These are phyloP conservation scores for Eristalis arbustorum DNA, from an alignment of 2,888 invertebrate species.

Conservation along the genomic window DNA sequence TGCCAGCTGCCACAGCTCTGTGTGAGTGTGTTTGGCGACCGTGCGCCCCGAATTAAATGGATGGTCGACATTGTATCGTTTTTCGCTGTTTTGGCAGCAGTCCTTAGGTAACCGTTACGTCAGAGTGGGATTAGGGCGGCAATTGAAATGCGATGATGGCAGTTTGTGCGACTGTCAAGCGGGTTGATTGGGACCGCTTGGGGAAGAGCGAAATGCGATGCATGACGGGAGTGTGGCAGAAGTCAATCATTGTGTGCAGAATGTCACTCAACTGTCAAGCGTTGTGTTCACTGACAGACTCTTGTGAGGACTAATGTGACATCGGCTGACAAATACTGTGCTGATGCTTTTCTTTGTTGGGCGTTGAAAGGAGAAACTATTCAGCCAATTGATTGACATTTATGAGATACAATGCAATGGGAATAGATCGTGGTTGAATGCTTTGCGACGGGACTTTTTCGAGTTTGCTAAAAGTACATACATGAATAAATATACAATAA, in stretches of 20 bases:
- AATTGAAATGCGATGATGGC: background rate
- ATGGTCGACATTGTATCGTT: constrained; percentile 34
- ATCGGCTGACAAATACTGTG: background rate
- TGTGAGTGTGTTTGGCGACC: constrained; percentile 11
- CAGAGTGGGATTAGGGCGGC: background rate
- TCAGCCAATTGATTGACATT: background rate
- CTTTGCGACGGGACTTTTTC: too few relatives aligned
- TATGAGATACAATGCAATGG: background rate
- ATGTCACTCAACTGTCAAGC: background rate
- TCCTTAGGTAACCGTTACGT: background rate
- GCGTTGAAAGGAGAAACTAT: background rate
- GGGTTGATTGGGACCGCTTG: background rate
- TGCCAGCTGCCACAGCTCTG: background rate
- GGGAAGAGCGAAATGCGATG: background rate
- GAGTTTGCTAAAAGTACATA: too few relatives aligned
- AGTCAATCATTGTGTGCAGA: background rate
- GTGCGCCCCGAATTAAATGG: constrained; percentile 30
- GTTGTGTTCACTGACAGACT: background rate
- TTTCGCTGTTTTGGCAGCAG: background rate
- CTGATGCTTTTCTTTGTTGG: background rate
- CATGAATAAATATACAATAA: too few relatives aligned
- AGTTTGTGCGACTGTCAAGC: background rate
- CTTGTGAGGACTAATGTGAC: background rate
- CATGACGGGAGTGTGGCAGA: background rate
- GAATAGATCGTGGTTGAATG: background rate